A percentile compares a stretch with the other conserved stretches of the same genome.
Conservation (phyloP, 2,888 invertebrate species). For the Mongoloraphidia duomilia region DNA sequence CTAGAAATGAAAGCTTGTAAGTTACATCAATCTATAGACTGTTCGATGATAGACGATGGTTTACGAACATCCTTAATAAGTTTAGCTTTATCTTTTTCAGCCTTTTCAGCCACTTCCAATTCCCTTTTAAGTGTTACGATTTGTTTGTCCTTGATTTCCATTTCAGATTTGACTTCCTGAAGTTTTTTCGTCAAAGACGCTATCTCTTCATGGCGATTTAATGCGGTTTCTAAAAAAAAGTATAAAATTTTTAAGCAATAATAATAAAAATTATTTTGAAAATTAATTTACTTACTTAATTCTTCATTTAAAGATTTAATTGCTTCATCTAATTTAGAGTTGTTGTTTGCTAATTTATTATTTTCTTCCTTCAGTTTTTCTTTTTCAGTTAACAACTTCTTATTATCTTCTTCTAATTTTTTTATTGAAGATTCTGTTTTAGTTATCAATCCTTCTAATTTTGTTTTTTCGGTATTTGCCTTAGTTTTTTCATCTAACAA, state of each 20-base stretch:
- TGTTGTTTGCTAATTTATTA: slow-evolving; percentile 31
- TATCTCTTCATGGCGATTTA: slow-evolving; percentile 38
- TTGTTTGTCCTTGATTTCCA: slow-evolving; percentile 49
- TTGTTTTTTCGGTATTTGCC: slow-evolving; percentile 34
- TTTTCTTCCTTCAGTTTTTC: slow-evolving; percentile 34
- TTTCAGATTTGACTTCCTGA: slow-evolving; percentile 46
- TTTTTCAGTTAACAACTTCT: slow-evolving; percentile 32
- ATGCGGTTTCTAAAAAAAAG: slow-evolving; percentile 35
- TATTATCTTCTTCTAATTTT: slow-evolving; percentile 47
- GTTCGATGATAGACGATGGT: slow-evolving; percentile 4
- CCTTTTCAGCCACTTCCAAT: slow-evolving; percentile 32
- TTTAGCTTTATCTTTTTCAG: slow-evolving; percentile 41
- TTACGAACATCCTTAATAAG: slow-evolving; percentile 40
- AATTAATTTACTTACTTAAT: slow-evolving; percentile 25
- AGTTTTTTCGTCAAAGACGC: slow-evolving; percentile 43
- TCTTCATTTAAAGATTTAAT: slow-evolving; percentile 42
- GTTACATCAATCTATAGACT: neutral
- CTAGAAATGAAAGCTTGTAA: slow-evolving; percentile 23
- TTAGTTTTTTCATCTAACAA: slow-evolving; percentile 37
- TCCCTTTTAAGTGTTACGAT: slow-evolving; percentile 45
- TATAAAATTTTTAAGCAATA: slow-evolving; percentile 3
- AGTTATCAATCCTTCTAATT: slow-evolving; percentile 35
- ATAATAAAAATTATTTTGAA: slow-evolving; percentile 5
- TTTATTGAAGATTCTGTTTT: slow-evolving; percentile 34
- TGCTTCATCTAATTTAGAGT: slow-evolving; percentile 42